Evolutionary conservation across 2,888 invertebrate species (phyloP), one percentile per base, ranked within the genome.

Genomic region (Scaeva pyrastri): DNA sequence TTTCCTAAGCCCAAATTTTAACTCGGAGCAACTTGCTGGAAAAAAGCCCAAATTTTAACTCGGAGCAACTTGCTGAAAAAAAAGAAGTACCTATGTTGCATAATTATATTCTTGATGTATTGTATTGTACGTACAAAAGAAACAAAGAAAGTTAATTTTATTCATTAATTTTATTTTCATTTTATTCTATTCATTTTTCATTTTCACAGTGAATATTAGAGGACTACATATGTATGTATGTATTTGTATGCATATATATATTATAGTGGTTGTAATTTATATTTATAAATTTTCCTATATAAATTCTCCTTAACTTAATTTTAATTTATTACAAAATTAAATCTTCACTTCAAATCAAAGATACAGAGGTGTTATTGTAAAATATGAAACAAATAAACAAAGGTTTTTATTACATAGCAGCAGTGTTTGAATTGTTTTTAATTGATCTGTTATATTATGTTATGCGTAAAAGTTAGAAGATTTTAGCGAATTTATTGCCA

Each of bases 181-280:
- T 62, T 68, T 77, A 76, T 76, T 74, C 76, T 85, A 85, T 85
- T 43, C 85, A 85, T 85, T 80, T 86, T 86, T 85, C 80, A 85
- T 80, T 76, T 80, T 82, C 82, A 86, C 77, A 81, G 86, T 86
- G 82, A 86, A 86, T 86, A 86, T 86, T 82, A 86, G 81, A 81
- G 77, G 82, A 86, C 77, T 86, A 82, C 77, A 86, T 82, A 66
- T 70, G 77, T 64, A 74, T 43, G 26, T 66, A 78, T 74, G 81
- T 26, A 14, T 50, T 56, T 52, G 43, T 41, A 60, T n/a, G 14
- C 41, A 41, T 45, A n/a, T 43, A 62, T 64, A 58, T 58, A 43
- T 64, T 84, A 76, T 76, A 77, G 64, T 77, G 56, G 81, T 74
- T 74, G 86, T 78, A 73, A 66, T 43, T 66, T 68, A 68, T 73